Conservation (phyloP, 1,140 invertebrate species). For the Streblospio benedicti region DNA sequence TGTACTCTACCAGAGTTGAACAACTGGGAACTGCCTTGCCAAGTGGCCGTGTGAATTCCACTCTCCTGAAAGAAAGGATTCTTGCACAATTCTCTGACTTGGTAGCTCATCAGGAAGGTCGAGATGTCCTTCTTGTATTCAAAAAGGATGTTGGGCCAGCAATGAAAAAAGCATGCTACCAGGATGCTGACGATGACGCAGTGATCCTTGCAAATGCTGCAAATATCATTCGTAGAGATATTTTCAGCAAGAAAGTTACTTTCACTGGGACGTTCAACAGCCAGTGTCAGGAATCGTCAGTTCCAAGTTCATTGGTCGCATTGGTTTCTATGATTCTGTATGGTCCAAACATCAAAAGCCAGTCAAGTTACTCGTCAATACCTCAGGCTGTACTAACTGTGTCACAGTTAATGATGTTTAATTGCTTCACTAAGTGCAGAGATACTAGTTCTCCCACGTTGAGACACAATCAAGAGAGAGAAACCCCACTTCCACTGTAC, state of each 20-base stretch:
- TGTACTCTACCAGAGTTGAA: not conserved
- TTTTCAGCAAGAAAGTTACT: not conserved
- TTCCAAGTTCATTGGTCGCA: not conserved
- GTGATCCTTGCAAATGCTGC: not conserved
- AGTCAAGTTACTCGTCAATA: not conserved
- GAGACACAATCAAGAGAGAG: not conserved
- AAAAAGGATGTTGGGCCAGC: slow-evolving; percentile 1
- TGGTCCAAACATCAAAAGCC: not conserved
- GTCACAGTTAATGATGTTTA: not conserved
- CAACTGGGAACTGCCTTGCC: not conserved
- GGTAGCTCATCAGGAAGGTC: slow-evolving; percentile 1
- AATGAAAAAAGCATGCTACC: not conserved
- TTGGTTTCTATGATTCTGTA: slow-evolving; percentile 1
- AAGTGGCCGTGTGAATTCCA: not conserved
- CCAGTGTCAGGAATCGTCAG: not conserved
- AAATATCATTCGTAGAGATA: not conserved
- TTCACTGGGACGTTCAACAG: not conserved
- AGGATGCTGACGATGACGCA: not conserved
- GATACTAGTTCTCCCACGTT: not conserved
- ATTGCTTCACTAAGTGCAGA: not conserved
- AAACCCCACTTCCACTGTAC: not conserved
- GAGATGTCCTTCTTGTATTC: not conserved
- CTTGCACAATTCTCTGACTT: not conserved
- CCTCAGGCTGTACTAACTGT: not conserved
- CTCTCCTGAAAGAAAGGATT: slow-evolving; percentile 4